Evolutionary conservation across 2,888 invertebrate genomes (phyloP).

Genomic region (Linnaemya vulpina): DNA sequence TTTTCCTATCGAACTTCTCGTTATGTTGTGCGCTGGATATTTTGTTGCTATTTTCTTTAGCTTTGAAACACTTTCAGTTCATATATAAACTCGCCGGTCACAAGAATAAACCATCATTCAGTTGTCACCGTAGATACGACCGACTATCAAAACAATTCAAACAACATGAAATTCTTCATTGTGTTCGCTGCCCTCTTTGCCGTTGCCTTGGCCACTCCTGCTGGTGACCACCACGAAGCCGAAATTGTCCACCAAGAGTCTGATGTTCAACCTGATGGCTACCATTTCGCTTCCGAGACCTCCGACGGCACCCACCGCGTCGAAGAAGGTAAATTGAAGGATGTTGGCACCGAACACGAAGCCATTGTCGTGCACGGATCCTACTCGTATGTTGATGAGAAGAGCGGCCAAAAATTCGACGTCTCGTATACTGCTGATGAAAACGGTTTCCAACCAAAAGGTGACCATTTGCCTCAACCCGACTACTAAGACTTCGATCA

Average conservation of each 20-base stretch:
- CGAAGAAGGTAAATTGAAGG: constrained; percentile 84
- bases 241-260: constrained; percentile 70
- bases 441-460: constrained; percentile 82
- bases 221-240: constrained; percentile 70
- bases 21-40: no score
- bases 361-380: constrained; percentile 83
- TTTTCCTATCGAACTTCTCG: no score
- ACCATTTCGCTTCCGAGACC: constrained; percentile 76
- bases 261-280: constrained; percentile 68
- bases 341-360: constrained; percentile 84
- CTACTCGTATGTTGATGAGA: constrained; percentile 84
- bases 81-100: no score
- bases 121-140: constrained; percentile 8
- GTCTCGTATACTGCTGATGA: constrained; percentile 82
- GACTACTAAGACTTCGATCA: not conserved
- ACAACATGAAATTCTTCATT: constrained; percentile 76
- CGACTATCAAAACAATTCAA: constrained; percentile 8
- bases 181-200: constrained; percentile 75
- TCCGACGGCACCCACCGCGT: constrained; percentile 84
- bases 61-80: no score
- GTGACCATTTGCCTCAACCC: constrained; percentile 82
- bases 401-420: constrained; percentile 84
- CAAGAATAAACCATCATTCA: constrained; percentile 20
- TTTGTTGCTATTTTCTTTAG: no score
- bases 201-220: constrained; percentile 74